These are phyloP conservation scores for Fragum whitleyi DNA, from an alignment of 2,888 invertebrate genomes.

Conservation along the genomic window DNA sequence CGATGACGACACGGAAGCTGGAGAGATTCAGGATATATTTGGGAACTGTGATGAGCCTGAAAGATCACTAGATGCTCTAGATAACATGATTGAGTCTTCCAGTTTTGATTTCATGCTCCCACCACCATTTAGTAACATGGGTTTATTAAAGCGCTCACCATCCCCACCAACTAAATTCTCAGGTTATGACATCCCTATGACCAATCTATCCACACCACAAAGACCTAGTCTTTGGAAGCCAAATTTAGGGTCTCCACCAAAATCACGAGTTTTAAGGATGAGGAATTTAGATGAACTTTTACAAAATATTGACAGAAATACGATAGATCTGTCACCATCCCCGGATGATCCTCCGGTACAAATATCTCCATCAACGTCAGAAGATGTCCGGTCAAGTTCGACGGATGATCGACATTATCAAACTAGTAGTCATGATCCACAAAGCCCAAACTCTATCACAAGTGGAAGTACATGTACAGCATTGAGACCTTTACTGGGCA, in stretches of 20 bases:
- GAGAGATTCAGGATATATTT: constrained; percentile 80
- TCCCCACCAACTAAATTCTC: constrained; percentile 62
- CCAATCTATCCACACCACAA: constrained; percentile 49
- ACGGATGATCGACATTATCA: constrained; percentile 73
- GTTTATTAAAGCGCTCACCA: constrained; percentile 67
- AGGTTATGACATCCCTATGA: constrained; percentile 67
- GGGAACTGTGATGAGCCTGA: constrained; percentile 69
- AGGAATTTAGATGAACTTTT: constrained; percentile 77
- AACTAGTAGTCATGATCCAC: constrained; percentile 68
- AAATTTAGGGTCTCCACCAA: constrained; percentile 77
- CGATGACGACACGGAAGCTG: constrained; percentile 76
- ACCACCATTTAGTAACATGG: constrained; percentile 74
- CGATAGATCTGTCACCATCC: constrained; percentile 80
- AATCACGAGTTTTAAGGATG: constrained; percentile 76
- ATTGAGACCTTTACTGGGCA: constrained; percentile 73
- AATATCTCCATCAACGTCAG: constrained; percentile 79
- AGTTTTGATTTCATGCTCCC: constrained; percentile 81
- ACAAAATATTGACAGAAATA: constrained; percentile 75
- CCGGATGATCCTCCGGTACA: constrained; percentile 79
- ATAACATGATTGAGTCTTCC: constrained; percentile 77
- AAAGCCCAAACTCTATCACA: constrained; percentile 77
- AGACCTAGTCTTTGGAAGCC: constrained; percentile 75
- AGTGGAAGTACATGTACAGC: constrained; percentile 76
- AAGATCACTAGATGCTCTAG: constrained; percentile 71
- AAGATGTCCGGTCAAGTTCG: constrained; percentile 77